phyloP scores from a whole-genome alignment of 2,797 vertebrate species.

The Pelodytes ibericus region DNA sequence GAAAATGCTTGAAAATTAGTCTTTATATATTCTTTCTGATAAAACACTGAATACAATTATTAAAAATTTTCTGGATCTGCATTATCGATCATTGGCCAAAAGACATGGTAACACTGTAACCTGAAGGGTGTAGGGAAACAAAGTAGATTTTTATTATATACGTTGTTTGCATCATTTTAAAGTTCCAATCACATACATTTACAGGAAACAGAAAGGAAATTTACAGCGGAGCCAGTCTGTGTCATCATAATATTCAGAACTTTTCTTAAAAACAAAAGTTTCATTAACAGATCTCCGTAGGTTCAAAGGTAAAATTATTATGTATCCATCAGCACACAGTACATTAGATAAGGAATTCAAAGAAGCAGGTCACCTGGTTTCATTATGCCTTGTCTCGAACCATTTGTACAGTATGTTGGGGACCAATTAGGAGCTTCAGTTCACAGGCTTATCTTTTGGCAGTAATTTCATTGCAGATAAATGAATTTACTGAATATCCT shows the following conservation, averaged over 20 bases:
- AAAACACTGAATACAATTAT: too few species aligned
- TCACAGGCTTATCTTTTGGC: constrained; percentile 50
- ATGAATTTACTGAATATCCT: constrained; percentile 52
- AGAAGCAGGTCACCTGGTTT: constrained; percentile 28
- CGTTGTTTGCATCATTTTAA: too few species aligned
- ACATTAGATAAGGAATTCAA: constrained; percentile 44
- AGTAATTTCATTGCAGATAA: constrained; percentile 51
- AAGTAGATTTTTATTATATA: too few species aligned
- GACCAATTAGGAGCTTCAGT: constrained; percentile 52
- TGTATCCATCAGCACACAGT: constrained; percentile 37
- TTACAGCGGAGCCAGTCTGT: not conserved
- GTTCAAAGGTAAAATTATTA: constrained; percentile 41
- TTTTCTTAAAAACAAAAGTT: too few species aligned
- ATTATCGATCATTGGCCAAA: too few species aligned
- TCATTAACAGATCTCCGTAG: constrained; percentile 29
- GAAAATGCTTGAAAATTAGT: too few species aligned
- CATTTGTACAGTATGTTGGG: constrained; percentile 53
- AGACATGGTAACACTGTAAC: too few species aligned
- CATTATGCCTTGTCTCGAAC: constrained; percentile 20
- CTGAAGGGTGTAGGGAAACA: too few species aligned
- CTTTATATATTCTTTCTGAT: too few species aligned
- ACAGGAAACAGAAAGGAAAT: constrained; percentile 8
- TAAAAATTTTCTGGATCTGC: too few species aligned
- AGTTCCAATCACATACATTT: not conserved
- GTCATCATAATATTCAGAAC: constrained; percentile 10